Evolutionary conservation across 2,113 vertebrate genomes (phyloP).

Genomic region (Forbesichthys papilliferus): DNA sequence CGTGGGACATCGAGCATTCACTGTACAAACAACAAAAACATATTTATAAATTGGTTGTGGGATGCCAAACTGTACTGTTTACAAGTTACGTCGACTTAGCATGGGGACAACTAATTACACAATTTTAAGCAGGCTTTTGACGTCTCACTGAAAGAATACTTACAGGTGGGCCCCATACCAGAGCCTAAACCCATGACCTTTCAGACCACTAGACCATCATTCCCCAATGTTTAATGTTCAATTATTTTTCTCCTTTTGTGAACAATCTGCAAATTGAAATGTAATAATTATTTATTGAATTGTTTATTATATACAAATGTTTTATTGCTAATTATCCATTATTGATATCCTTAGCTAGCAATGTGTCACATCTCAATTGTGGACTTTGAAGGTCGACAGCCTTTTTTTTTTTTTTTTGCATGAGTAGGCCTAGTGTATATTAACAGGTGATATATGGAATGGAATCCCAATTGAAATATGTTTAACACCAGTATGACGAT

Average conservation of each 20-base stretch:
- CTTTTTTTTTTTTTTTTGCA: conserved; percentile 52
- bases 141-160: no score
- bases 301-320: conserved; percentile 24
- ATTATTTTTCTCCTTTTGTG: conserved; percentile 11
- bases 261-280: conserved; percentile 9
- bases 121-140: no score
- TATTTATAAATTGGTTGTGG: conserved; percentile 20
- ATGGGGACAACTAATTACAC: no score
- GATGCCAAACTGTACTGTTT: conserved; percentile 35
- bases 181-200: no score
- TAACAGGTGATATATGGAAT: conserved; percentile 6
- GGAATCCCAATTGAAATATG: conserved; percentile 3
- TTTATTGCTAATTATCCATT: conserved; percentile 24
- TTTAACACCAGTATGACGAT: conserved; percentile 31
- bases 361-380: conserved; percentile 43
- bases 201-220: neutral
- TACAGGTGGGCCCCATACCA: no score
- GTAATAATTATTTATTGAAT: conserved; percentile 60
- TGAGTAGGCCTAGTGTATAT: conserved; percentile 9
- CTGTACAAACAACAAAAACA: conserved; percentile 54
- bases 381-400: conserved; percentile 26
- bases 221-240: conserved; percentile 6
- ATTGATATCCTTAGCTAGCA: conserved; percentile 37
- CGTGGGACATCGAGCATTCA: conserved; percentile 14
- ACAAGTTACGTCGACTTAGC: neutral